Evolutionary conservation across 2,888 invertebrate genomes (phyloP), one percentile per base, ranked within the genome.

Genomic region (Yponomeuta cagnagella): DNA sequence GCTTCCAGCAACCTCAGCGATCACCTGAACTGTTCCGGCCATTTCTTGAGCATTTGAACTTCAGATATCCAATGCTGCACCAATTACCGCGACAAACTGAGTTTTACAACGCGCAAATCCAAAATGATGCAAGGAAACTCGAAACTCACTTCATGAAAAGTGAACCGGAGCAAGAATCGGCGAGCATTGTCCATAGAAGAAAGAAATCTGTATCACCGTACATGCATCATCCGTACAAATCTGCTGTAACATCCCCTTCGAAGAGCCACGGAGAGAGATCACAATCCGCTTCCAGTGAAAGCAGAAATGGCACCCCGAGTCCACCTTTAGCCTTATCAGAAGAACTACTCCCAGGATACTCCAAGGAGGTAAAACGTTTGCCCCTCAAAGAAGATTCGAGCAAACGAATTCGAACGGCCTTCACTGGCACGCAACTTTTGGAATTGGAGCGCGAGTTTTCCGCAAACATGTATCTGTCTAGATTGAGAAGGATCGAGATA

Each of bases 321-420:
- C 93, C 94, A 0, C 93, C 93, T 0, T 80, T 89, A 0, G 87
- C 84, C 0, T 88, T 88, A 64, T 85, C 89, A 3, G 92, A 92
- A 74, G 93, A 93, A 76, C 80, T 90, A 0, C 81, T 93, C 0
- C 88, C 93, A 8, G 87, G 89, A 0, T 89, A 87, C 74, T 87
- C 90, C 0, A 89, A 88, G 71, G 89, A 90, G 69, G 79, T 93
- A 0, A 83, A 92, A 82, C 83, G 93, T 74, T 70, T 93, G 76
- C 84, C 93, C 69, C 72, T 93, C 75, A 87, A 93, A 86, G 91
- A 95, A 81, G 92, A 94, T 74, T 96, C 96, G 1, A 96, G 96
- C 78, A 97, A 97, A 84, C 93, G 98, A 73, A 98, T 98, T 74
- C 93, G 98, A 65, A 98, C 98, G 0, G 98, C 98, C 0, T 98